Evolutionary conservation across 1,140 invertebrate species (phyloP).

Genomic region (Bombus balteatus): DNA sequence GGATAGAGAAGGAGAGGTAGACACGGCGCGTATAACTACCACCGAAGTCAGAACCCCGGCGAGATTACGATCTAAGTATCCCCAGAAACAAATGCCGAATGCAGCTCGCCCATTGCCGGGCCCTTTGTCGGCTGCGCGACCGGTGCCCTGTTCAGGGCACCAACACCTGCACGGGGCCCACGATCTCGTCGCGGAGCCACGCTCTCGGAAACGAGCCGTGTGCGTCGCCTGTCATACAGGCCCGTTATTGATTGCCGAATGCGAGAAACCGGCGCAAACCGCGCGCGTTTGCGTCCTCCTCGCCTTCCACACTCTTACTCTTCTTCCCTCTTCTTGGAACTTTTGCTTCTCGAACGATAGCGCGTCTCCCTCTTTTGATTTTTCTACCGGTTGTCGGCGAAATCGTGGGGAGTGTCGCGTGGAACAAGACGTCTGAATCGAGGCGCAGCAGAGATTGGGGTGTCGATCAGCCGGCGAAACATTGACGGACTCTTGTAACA

Average conservation of each 20-base stretch:
- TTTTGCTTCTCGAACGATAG: background rate
- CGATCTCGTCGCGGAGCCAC: constrained; percentile 40
- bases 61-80: constrained; percentile 82
- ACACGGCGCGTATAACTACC: constrained; percentile 60
- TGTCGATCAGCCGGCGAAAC: too few species aligned
- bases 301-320: background rate
- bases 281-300: constrained; percentile 38
- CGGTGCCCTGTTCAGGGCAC: constrained; percentile 73
- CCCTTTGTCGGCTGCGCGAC: constrained; percentile 78
- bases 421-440: too few species aligned
- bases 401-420: too few species aligned
- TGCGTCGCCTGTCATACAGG: constrained; percentile 74
- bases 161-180: constrained; percentile 75
- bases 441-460: too few species aligned
- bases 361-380: background rate
- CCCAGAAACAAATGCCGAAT: constrained; percentile 81
- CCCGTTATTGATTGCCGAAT: constrained; percentile 75
- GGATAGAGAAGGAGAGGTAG: constrained; percentile 36
- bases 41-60: constrained; percentile 68
- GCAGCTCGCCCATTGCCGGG: constrained; percentile 74
- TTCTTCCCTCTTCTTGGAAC: background rate
- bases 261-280: constrained; percentile 73
- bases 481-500: too few species aligned
- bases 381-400: background rate
- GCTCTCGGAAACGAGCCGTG: constrained; percentile 51